Conservation (phyloP, 1,140 invertebrate genomes). For the Drosophila kanapiae region DNA sequence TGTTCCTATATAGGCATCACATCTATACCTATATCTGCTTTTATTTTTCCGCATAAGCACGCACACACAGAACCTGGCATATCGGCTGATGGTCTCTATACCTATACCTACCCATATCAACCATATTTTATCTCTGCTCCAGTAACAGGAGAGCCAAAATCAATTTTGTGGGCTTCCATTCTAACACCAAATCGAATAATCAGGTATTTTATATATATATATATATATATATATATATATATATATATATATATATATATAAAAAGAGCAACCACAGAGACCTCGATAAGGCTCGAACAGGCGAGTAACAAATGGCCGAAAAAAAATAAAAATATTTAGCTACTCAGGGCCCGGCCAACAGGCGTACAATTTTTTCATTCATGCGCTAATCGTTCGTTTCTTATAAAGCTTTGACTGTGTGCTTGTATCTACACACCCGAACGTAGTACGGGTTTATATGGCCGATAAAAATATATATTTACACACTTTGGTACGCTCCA, state of each 20-base stretch:
- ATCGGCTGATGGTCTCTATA: conserved; percentile 24
- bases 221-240: conserved; percentile 8
- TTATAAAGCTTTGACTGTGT: conserved; percentile 36
- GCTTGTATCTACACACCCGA: conserved; percentile 37
- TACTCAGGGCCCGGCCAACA: conserved; percentile 31
- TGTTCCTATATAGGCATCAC: conserved; percentile 14
- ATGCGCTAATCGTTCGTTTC: conserved; percentile 72
- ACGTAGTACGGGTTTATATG: conserved; percentile 42
- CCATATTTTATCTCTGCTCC: conserved; percentile 53
- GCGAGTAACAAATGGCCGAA: conserved; percentile 12
- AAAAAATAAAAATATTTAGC: conserved; percentile 44
- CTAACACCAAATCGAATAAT: conserved; percentile 52
- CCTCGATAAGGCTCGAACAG: conserved; percentile 42
- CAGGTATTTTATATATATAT: conserved; percentile 48
- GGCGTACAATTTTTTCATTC: conserved; percentile 76
- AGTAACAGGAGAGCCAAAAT: conserved; percentile 24
- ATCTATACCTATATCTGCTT: conserved; percentile 7
- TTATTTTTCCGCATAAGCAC: conserved; percentile 33
- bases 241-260: conserved; percentile 5
- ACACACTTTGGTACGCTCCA: conserved; percentile 47
- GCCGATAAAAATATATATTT: conserved; percentile 55
- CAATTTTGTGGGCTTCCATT: conserved; percentile 50
- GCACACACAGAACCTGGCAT: conserved; percentile 15
- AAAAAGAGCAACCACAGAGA: conserved; percentile 17
- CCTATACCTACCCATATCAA: conserved; percentile 13